Evolutionary conservation across 2,797 vertebrate genomes (phyloP).

Genomic region (Dryobates pubescens): DNA sequence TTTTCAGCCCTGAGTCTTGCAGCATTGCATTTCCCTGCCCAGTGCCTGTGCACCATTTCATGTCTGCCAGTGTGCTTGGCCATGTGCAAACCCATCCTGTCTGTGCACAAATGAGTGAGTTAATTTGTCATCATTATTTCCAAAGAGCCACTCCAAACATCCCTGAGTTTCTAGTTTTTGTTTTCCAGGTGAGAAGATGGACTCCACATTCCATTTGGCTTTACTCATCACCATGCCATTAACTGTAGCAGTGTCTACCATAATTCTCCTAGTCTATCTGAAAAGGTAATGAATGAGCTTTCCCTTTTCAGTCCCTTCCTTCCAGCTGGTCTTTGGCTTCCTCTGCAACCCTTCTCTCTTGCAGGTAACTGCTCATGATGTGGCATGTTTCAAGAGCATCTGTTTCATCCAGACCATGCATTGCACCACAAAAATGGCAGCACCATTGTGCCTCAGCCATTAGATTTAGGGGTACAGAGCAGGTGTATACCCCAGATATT

Average conservation of each 20-base stretch:
- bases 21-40: neutral
- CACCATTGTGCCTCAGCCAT: neutral
- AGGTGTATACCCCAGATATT: too few relatives aligned
- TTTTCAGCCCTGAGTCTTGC: neutral
- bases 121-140: neutral
- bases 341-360: neutral
- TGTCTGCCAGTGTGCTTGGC: neutral
- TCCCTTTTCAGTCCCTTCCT: neutral
- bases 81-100: neutral
- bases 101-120: neutral
- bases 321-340: neutral
- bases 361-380: neutral
- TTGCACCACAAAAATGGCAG: neutral
- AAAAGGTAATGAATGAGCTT: conserved; percentile 72
- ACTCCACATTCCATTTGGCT: conserved; percentile 26
- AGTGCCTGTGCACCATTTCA: neutral
- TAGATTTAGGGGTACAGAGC: neutral
- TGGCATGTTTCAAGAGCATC: neutral
- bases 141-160: neutral
- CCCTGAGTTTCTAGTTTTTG: neutral
- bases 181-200: conserved; percentile 62
- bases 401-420: neutral
- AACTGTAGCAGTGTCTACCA: conserved; percentile 51
- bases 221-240: conserved; percentile 69
- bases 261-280: conserved; percentile 76